phyloP scores from a whole-genome alignment of 2,113 vertebrate genomes.

The Motacilla tschutschensis region DNA sequence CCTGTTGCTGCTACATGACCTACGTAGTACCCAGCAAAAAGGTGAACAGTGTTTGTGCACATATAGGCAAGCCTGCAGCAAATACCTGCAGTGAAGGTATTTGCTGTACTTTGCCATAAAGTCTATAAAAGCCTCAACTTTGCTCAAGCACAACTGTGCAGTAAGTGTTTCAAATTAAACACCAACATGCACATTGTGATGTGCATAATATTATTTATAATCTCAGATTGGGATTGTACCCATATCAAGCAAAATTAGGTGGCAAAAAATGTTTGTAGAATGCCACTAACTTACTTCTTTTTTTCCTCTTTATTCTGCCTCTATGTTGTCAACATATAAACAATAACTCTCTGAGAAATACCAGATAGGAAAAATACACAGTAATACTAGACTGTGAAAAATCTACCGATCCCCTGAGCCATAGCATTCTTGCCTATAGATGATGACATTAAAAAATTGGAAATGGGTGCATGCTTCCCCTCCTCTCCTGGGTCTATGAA shows the following conservation, averaged over 20 bases:
- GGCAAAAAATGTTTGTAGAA: slow-evolving; percentile 30
- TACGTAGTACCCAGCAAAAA: background rate
- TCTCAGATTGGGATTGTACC: slow-evolving; percentile 60
- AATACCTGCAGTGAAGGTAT: background rate
- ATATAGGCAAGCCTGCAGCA: background rate
- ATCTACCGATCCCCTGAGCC: slow-evolving; percentile 25
- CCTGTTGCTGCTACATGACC: background rate
- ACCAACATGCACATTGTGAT: background rate
- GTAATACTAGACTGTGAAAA: slow-evolving; percentile 56
- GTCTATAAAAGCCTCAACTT: slow-evolving; percentile 30
- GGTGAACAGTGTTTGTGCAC: background rate
- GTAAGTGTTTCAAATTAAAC: slow-evolving; percentile 50
- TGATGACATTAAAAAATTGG: slow-evolving; percentile 61
- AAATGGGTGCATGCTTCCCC: slow-evolving; percentile 43
- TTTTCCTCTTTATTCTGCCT: background rate
- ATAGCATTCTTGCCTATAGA: slow-evolving; percentile 50
- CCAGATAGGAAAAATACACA: slow-evolving; percentile 21
- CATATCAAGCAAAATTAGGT: slow-evolving; percentile 56
- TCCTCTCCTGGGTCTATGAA: slow-evolving; percentile 50
- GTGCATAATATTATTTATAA: background rate
- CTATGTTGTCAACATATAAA: slow-evolving; percentile 40
- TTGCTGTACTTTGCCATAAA: background rate
- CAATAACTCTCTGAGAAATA: slow-evolving; percentile 30
- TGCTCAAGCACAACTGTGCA: slow-evolving; percentile 1
- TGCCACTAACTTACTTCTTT: background rate